These are phyloP conservation scores for Tetranychus urticae DNA, from an alignment of 1,140 invertebrate species.

Conservation along the genomic window DNA sequence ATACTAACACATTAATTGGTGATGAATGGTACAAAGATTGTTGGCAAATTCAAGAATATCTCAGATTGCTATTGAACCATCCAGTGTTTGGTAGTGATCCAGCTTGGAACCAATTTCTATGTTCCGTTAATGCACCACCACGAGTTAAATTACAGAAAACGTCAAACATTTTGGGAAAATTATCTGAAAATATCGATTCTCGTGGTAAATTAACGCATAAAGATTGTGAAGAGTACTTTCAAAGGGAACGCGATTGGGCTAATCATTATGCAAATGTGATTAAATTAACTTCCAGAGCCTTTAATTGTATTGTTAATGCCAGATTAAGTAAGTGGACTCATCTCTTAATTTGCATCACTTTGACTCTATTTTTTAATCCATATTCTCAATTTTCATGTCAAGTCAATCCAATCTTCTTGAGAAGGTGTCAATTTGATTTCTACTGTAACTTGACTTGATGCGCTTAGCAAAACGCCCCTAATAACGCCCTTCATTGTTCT, in stretches of 20 bases:
- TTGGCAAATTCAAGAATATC: constrained; percentile 21
- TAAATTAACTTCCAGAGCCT: constrained; percentile 17
- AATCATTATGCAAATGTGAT: constrained; percentile 18
- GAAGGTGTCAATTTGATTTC: not conserved
- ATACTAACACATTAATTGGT: constrained; percentile 15
- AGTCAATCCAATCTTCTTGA: not conserved
- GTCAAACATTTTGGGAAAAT: not conserved
- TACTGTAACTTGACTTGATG: not conserved
- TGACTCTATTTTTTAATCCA: not conserved
- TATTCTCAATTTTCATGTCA: not conserved
- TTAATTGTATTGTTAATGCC: constrained; percentile 3
- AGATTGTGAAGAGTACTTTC: constrained; percentile 26
- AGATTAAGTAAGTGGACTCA: not conserved
- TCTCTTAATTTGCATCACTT: not conserved
- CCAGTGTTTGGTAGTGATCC: constrained; percentile 2
- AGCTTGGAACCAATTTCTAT: constrained; percentile 2
- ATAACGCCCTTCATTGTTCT: too few relatives aligned
- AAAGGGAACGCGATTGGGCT: constrained; percentile 22
- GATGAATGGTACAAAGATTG: constrained; percentile 25
- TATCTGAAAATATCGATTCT: not conserved
- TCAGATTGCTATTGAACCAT: constrained; percentile 9
- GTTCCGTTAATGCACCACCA: not conserved
- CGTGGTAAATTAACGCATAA: constrained; percentile 1
- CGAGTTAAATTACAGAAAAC: constrained; percentile 1
- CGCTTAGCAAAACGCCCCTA: too few relatives aligned